A percentile compares a stretch with the other conserved stretches of the same genome.
phyloP scores from a whole-genome alignment of 2,113 vertebrate species.

The Tursiops truncatus region DNA sequence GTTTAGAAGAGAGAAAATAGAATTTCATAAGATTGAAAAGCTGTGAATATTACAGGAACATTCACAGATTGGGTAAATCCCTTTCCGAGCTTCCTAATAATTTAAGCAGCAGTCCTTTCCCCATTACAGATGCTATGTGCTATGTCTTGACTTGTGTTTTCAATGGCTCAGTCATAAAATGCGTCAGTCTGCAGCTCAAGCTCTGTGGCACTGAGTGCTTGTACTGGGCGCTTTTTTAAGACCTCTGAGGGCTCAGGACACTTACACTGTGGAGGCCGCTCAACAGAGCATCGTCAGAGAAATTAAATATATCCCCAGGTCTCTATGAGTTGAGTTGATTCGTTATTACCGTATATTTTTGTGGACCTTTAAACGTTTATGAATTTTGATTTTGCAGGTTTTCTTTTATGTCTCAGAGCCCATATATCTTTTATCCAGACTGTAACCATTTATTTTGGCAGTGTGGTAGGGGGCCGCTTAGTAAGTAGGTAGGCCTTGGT shows the following conservation, averaged over 20 bases:
- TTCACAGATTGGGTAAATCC: not conserved
- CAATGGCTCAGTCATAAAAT: not conserved
- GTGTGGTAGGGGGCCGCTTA: no score
- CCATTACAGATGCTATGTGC: not conserved
- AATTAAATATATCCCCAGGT: no score
- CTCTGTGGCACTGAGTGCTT: not conserved
- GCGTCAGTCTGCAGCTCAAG: not conserved
- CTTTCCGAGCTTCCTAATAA: not conserved
- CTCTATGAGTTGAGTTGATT: fast-evolving
- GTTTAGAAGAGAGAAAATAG: not conserved
- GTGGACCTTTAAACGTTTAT: not conserved
- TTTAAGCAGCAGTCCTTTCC: not conserved
- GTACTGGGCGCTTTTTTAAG: not conserved
- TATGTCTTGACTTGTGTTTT: not conserved
- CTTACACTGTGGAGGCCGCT: no score
- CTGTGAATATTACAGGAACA: not conserved
- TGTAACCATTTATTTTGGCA: no score
- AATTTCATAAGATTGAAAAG: not conserved
- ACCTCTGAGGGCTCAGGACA: not conserved
- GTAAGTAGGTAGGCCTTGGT: not conserved
- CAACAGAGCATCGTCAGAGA: no score
- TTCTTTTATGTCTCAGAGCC: not conserved
- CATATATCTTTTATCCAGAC: not conserved
- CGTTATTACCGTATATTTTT: no score
- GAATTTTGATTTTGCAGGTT: not conserved